These are phyloP conservation scores for Clepsis dumicolana DNA, from an alignment of 2,888 invertebrate genomes.

Conservation along the genomic window DNA sequence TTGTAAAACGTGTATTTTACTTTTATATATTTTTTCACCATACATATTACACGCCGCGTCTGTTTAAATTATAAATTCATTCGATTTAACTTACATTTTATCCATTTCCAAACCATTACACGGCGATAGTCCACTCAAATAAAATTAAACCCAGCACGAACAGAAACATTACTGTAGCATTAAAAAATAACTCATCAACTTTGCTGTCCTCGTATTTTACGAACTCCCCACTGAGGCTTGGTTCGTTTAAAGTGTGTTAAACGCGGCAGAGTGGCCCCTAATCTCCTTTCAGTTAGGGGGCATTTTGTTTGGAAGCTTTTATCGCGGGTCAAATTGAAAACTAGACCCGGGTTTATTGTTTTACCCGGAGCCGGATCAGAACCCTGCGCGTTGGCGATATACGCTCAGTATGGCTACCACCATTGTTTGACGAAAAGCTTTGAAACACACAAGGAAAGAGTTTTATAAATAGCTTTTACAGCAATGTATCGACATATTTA, in stretches of 20 bases:
- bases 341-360: conserved; percentile 33
- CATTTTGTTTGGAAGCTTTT: conserved; percentile 36
- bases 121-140: neutral
- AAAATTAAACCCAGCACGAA: neutral
- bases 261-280: conserved; percentile 20
- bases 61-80: neutral
- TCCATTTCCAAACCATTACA: neutral
- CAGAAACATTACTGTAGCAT: conserved; percentile 9
- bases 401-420: neutral
- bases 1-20: too few species aligned
- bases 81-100: neutral
- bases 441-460: neutral
- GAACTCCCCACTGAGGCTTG: neutral
- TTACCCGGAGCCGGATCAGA: conserved; percentile 14
- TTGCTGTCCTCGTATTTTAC: conserved; percentile 18
- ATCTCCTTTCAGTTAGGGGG: conserved; percentile 30
- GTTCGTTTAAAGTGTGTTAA: conserved; percentile 24
- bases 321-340: conserved; percentile 33
- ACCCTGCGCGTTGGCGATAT: conserved; percentile 16
- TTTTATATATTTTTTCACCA: too few species aligned
- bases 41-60: too few species aligned
- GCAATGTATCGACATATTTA: too few species aligned
- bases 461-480: neutral
- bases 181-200: conserved; percentile 19
- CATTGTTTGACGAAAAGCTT: neutral